These are phyloP conservation scores for Trissolcus basalis DNA, from an alignment of 1,140 invertebrate species.

Conservation along the genomic window DNA sequence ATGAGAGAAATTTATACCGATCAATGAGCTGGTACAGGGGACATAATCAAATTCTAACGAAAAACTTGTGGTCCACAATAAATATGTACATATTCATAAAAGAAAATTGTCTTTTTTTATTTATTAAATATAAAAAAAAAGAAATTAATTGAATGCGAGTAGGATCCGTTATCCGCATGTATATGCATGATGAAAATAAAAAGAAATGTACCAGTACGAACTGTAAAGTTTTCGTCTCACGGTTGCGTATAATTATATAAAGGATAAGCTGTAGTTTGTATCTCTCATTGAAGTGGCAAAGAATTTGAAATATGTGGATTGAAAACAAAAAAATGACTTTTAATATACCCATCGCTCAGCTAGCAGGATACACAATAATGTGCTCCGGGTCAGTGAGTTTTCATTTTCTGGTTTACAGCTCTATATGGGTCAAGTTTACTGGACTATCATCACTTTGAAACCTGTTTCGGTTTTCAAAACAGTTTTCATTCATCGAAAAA, in stretches of 20 bases:
- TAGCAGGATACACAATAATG: slow-evolving; percentile 30
- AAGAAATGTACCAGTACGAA: not conserved
- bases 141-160: not conserved
- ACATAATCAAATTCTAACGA: no score
- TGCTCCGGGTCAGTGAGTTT: slow-evolving; percentile 39
- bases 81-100: no score
- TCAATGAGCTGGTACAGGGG: slow-evolving; percentile 7
- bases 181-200: slow-evolving; percentile 18
- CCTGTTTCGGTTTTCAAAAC: no score
- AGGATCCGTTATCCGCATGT: slow-evolving; percentile 37
- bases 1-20: slow-evolving; percentile 53
- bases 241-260: slow-evolving; percentile 44
- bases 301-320: slow-evolving; percentile 43
- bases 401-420: slow-evolving; percentile 7
- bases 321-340: slow-evolving; percentile 40
- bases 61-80: no score
- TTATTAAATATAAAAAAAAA: no score
- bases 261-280: slow-evolving; percentile 14
- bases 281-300: slow-evolving; percentile 17
- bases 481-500: no score
- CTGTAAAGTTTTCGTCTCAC: slow-evolving; percentile 13
- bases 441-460: slow-evolving; percentile 12
- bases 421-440: slow-evolving; percentile 33
- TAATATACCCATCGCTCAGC: slow-evolving; percentile 34
- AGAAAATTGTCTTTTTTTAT: no score